A percentile compares a stretch with the other conserved stretches of the same genome.
Evolutionary conservation across 2,113 vertebrate genomes (phyloP).

Genomic region (Sphyrna mokarran): DNA sequence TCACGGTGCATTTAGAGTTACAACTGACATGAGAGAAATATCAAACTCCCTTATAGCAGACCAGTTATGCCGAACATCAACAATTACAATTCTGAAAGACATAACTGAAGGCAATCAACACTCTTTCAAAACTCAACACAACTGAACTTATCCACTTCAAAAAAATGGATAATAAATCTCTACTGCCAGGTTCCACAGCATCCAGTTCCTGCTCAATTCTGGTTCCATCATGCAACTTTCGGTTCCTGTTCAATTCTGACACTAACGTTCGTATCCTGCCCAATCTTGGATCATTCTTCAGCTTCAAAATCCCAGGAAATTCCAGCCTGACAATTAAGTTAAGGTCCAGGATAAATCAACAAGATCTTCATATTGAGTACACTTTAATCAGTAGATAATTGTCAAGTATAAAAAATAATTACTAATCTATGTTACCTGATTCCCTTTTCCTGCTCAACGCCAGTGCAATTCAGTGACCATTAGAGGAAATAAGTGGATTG

Average conservation of each 20-base stretch:
- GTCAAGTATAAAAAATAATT: neutral
- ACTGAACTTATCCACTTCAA: neutral
- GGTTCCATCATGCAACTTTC: neutral
- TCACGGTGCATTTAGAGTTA: neutral
- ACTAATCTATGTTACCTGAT: neutral
- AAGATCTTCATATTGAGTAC: neutral
- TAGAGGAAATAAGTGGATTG: neutral
- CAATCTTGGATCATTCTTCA: neutral
- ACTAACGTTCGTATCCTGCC: neutral
- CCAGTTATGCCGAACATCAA: neutral
- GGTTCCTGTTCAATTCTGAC: neutral
- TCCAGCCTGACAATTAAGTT: neutral
- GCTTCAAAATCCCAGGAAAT: neutral
- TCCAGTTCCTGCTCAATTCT: neutral
- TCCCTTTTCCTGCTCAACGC: neutral
- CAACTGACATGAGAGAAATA: neutral
- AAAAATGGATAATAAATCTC: neutral
- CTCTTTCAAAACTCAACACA: neutral
- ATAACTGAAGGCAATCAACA: neutral
- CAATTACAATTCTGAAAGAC: neutral
- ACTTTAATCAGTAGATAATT: neutral
- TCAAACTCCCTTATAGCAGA: neutral
- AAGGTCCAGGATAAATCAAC: neutral
- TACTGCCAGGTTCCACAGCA: neutral
- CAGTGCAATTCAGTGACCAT: neutral